These are phyloP conservation scores for Oxyura jamaicensis DNA, from an alignment of 2,113 vertebrate genomes.

Conservation along the genomic window DNA sequence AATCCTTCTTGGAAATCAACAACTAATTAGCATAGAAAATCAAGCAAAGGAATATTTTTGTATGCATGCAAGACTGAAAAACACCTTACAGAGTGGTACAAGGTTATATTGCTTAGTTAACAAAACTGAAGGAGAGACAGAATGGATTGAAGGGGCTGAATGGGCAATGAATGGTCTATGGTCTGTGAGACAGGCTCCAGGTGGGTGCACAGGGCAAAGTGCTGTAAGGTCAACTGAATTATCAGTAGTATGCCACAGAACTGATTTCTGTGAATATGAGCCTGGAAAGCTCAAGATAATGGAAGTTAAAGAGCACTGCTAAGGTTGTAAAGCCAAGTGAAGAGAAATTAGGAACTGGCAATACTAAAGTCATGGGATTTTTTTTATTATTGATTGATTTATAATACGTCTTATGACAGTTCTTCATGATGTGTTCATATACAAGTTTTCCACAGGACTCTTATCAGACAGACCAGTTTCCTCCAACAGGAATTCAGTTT, in stretches of 20 bases:
- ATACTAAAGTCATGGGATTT: not conserved
- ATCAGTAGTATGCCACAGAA: not conserved
- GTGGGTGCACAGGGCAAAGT: not conserved
- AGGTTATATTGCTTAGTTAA: not conserved
- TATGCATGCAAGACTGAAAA: not conserved
- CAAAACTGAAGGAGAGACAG: not conserved
- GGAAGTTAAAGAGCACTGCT: not conserved
- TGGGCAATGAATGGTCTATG: not conserved
- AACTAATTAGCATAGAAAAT: slow-evolving; percentile 1
- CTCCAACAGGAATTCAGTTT: not conserved
- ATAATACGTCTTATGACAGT: not conserved
- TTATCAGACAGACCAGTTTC: not conserved
- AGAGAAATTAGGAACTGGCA: not conserved
- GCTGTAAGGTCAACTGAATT: not conserved
- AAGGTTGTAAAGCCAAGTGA: not conserved
- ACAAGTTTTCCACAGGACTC: not conserved
- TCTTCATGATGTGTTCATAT: not conserved
- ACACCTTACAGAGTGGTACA: not conserved
- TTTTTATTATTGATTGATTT: not conserved
- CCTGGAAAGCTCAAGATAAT: not conserved
- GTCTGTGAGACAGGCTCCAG: not conserved
- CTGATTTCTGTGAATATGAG: not conserved
- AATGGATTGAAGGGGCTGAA: not conserved
- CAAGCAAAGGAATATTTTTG: not conserved
- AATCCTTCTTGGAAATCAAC: not conserved